Base-by-base conservation (phyloP, 2,113 vertebrate species). In the Calonectris borealis region DNA sequence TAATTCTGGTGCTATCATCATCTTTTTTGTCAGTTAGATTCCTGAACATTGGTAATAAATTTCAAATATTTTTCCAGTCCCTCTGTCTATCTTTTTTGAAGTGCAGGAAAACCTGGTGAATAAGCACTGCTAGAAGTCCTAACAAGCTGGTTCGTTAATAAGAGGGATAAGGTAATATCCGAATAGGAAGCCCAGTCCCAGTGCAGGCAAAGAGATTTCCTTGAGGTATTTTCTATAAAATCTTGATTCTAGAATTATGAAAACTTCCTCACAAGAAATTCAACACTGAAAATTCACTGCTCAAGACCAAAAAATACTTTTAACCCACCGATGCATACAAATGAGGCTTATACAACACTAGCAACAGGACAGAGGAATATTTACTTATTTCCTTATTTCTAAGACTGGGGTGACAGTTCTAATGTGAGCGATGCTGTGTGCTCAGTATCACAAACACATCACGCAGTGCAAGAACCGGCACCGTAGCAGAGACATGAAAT, bases 401-500 rank as follows among this genome's bases (percentile, higher is more conserved):
- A 54, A 68, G 42, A 17, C 21, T 7, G 46, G 4, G 5, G 8
- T 75, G 69, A 48, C 9, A n/a, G 51, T 20, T n/a, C 44, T 58
- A 36, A 73, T 1, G 10, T 2, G 17, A 77, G n/a, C 1, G 6
- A 49, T 57, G 24, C 36, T 42, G 32, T 12, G 29, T 16, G 25
- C 40, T 89, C 62, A 40, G 27, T 38, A 52, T 21, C 42, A 64
- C 32, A 86, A 69, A 86, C 36, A 36, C 24, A 58, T 27, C 36
- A 16, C 0, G 0, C 1, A 2, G 52, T 4, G 15, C 24, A 60
- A 88, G 31, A 55, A 52, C 21, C 2, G 27, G 65, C 65, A 62
- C 10, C 7, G 0, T 1, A 10, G n/a, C 26, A 62, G 24, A 87
- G 5, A 58, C 2, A 10, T 0, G 2, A 75, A 62, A 46, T 31